Conservation (phyloP, 2,888 invertebrate species). For the Erebia aethiops region DNA sequence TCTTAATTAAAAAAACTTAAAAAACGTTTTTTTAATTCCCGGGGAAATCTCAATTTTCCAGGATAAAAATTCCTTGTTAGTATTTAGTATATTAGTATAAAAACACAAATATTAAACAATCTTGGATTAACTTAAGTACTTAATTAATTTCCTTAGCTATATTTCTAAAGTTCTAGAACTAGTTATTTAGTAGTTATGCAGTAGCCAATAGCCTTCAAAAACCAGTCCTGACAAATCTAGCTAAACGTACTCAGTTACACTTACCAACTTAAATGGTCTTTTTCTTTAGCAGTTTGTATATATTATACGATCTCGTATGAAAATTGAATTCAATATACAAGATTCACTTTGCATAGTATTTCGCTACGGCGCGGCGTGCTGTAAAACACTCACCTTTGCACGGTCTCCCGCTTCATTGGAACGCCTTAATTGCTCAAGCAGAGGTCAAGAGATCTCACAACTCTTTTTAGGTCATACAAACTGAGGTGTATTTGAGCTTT, state of each 20-base stretch:
- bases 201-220: too few species aligned
- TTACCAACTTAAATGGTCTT: not conserved
- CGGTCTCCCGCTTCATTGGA: constrained; percentile 36
- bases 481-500: constrained; percentile 13
- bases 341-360: constrained; percentile 22
- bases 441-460: constrained; percentile 40
- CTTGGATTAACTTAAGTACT: not conserved
- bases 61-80: too few species aligned
- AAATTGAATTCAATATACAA: constrained; percentile 19
- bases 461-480: constrained; percentile 40
- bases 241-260: not conserved
- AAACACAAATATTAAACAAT: too few species aligned
- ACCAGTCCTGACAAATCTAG: not conserved
- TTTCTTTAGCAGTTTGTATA: not conserved
- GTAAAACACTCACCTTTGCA: constrained; percentile 23
- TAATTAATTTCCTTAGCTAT: not conserved
- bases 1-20: too few species aligned
- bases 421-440: constrained; percentile 37
- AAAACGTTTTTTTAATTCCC: too few species aligned
- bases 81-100: too few species aligned
- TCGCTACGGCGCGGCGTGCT: constrained; percentile 3
- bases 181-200: not conserved
- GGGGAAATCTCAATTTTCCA: too few species aligned
- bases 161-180: not conserved
- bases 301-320: constrained; percentile 12